phyloP scores from a whole-genome alignment of 2,113 vertebrate genomes.

The Ctenomys sociabilis region DNA sequence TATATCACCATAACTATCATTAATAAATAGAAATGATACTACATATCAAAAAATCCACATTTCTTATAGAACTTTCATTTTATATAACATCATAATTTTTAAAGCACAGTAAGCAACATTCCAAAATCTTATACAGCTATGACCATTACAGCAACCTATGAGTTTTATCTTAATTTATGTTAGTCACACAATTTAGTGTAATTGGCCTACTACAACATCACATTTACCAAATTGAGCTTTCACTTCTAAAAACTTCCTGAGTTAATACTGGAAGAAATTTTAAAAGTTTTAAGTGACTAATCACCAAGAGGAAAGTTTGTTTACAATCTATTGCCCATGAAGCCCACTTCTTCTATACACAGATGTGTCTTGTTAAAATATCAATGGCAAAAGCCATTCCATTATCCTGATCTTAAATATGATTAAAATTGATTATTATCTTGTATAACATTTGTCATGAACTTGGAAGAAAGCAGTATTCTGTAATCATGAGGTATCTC shows the following conservation, averaged over 20 bases:
- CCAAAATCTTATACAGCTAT: slow-evolving; percentile 59
- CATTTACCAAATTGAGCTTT: slow-evolving; percentile 57
- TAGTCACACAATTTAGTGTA: slow-evolving; percentile 55
- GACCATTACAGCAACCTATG: slow-evolving; percentile 62
- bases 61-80: slow-evolving; percentile 87
- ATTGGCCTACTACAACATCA: slow-evolving; percentile 24
- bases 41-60: slow-evolving; percentile 89
- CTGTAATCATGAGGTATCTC: neutral
- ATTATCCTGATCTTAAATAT: slow-evolving; percentile 3
- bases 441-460: neutral
- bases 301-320: neutral
- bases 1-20: slow-evolving; percentile 93
- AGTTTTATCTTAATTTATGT: slow-evolving; percentile 69
- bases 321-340: neutral
- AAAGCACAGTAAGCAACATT: slow-evolving; percentile 72
- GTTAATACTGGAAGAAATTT: slow-evolving; percentile 56
- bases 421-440: neutral
- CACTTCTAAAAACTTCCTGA: slow-evolving; percentile 45
- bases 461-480: neutral
- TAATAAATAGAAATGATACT: slow-evolving; percentile 90
- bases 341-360: neutral
- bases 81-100: slow-evolving; percentile 91
- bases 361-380: neutral
- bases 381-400: neutral
- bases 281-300: slow-evolving; percentile 65